Evolutionary conservation across 2,888 invertebrate genomes (phyloP), one percentile per base, ranked within the genome.

Genomic region (Noctua fimbriata): DNA sequence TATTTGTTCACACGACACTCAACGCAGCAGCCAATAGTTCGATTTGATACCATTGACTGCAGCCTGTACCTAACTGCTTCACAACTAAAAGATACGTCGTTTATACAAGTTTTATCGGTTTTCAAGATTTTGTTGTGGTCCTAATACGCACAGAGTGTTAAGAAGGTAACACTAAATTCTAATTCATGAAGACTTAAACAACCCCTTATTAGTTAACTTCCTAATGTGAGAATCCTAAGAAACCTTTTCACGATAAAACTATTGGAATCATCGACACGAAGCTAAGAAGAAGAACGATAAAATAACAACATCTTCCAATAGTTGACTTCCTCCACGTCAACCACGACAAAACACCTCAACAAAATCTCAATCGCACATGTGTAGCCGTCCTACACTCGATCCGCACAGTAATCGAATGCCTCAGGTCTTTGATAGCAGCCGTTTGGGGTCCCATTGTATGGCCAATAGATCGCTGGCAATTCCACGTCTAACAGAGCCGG

Each of bases 401-500:
- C 69, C 69, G 65, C 28, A 73, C 85, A 73, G 88, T 87, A 86
- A 86, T 86, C 77, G 88, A 86, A 87, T 87, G 85, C 86, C 86
- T 74, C 79, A 79, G 82, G 88, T 88, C 88, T 86, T 84, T 86
- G 88, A 86, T 81, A 69, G 76, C 74, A 60, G 78, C 82, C 88
- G 88, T 85, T 86, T 82, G 77, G 87, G 75, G 77, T 77, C 69
- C 85, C 77, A 87, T 86, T 86, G 86, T 87, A 69, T 52, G 32
- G 63, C 75, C 88, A 77, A 81, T 87, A 84, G 88, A 85, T 87
- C 82, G 86, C 69, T 87, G 47, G 76, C 82, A 74, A 84, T 84
- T 82, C 67, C 77, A 69, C 76, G 67, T 73, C 69, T 82, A 79
- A 79, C 76, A 55, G 75, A 84, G 73, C 76, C 21, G 32, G 36